Percentiles rank a stretch among this genome's conserved stretches.
Conservation (phyloP, 2,797 vertebrate genomes). For the Cryptoblepharus egeriae region DNA sequence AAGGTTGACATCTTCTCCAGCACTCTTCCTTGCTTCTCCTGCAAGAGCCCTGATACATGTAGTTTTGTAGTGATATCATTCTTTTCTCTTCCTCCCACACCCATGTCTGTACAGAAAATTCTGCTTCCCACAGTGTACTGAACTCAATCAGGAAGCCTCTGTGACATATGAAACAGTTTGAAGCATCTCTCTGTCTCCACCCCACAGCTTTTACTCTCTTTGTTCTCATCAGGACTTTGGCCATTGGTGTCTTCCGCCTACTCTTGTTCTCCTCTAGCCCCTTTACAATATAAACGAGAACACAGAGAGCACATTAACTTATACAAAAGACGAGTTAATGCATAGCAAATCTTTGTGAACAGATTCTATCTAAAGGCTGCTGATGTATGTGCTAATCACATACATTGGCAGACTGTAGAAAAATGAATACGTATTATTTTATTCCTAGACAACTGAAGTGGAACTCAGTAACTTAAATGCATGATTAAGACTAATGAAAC, state of each 20-base stretch:
- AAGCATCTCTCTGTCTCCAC: background rate
- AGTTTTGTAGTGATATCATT: background rate
- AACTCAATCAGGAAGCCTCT: background rate
- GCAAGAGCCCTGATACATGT: background rate
- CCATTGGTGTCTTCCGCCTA: background rate
- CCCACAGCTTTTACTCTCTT: background rate
- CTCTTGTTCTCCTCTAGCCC: slow-evolving; percentile 12
- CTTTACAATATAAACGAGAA: slow-evolving; percentile 41
- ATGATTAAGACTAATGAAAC: slow-evolving; percentile 64
- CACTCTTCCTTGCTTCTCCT: background rate
- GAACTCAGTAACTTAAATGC: slow-evolving; percentile 44
- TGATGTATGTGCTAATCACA: background rate
- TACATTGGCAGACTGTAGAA: background rate
- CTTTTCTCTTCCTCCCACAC: background rate
- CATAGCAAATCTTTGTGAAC: background rate
- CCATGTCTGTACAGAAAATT: background rate
- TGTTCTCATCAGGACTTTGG: background rate
- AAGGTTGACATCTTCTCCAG: background rate
- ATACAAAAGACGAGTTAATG: background rate
- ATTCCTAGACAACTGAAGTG: slow-evolving; percentile 23
- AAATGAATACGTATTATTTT: slow-evolving; percentile 6
- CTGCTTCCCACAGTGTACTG: background rate
- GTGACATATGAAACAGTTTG: background rate
- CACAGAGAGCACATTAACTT: background rate
- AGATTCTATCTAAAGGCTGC: background rate